phyloP scores from a whole-genome alignment of 2,888 invertebrate genomes.

The Sceliomorpha sp. region DNA sequence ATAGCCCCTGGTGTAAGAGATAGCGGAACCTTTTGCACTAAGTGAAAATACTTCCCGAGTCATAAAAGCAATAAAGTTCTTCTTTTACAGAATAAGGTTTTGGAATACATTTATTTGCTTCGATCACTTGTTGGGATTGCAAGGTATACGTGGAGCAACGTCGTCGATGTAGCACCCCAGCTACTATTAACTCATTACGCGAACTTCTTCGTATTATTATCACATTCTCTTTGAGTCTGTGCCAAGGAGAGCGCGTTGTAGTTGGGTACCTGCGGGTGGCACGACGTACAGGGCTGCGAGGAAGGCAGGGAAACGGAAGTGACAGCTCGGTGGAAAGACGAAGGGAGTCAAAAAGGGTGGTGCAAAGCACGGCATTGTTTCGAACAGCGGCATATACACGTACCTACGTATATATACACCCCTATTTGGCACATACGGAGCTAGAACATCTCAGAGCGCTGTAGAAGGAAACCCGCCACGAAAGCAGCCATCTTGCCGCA shows the following conservation, averaged over 20 bases:
- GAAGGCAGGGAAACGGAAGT: slow-evolving; percentile 58
- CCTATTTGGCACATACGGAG: slow-evolving; percentile 74
- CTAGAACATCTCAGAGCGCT: slow-evolving; percentile 74
- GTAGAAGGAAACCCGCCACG: slow-evolving; percentile 65
- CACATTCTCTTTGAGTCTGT: slow-evolving; percentile 76
- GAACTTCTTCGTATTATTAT: slow-evolving; percentile 73
- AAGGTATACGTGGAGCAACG: slow-evolving; percentile 9
- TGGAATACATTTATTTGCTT: slow-evolving; percentile 5
- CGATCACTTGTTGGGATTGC: background rate
- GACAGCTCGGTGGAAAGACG: slow-evolving; percentile 58
- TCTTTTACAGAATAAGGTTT: background rate
- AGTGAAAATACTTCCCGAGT: too few relatives aligned
- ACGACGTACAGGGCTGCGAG: slow-evolving; percentile 55
- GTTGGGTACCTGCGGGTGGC: slow-evolving; percentile 58
- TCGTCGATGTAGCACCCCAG: slow-evolving; percentile 40
- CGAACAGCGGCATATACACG: slow-evolving; percentile 66
- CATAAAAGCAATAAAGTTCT: background rate
- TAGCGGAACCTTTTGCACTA: too few relatives aligned
- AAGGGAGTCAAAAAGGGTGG: slow-evolving; percentile 53
- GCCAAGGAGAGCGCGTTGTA: slow-evolving; percentile 61
- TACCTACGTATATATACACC: slow-evolving; percentile 67
- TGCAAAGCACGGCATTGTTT: slow-evolving; percentile 74
- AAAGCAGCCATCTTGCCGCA: slow-evolving; percentile 80
- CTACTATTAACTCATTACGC: slow-evolving; percentile 76
- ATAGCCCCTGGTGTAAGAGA: too few relatives aligned